phyloP scores from a whole-genome alignment of 30 jellyfish, hydroid and myxozoan genomes.

The Catostylus mosaicus region DNA sequence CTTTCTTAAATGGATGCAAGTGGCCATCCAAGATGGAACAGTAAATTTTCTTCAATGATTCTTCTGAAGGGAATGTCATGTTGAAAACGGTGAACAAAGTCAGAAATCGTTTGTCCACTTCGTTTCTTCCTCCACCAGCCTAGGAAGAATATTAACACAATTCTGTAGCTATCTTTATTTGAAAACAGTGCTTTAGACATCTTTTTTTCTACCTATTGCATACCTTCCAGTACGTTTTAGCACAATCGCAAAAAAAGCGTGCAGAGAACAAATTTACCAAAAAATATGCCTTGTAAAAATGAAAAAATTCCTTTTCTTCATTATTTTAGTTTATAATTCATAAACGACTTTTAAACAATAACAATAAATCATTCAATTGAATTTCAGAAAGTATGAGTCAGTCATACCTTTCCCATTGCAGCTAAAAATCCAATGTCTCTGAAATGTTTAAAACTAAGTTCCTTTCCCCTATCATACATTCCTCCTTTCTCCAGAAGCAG shows the following conservation, averaged over 20 bases:
- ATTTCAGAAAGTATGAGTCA: neutral
- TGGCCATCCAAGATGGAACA: conserved; percentile 92
- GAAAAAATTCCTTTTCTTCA: too few species aligned
- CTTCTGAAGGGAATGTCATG: conserved; percentile 95
- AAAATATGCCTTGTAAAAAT: too few species aligned
- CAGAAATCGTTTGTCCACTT: conserved; percentile 95
- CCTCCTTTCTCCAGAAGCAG: conserved; percentile 97
- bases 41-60: conserved; percentile 86
- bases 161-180: too few species aligned
- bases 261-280: too few species aligned
- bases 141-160: conserved; percentile 3
- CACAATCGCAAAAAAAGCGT: too few species aligned
- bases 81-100: conserved; percentile 92
- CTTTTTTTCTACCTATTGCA: too few species aligned
- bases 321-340: too few species aligned
- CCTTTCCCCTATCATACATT: conserved; percentile 99
- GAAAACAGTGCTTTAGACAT: too few species aligned
- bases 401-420: conserved; percentile 98
- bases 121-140: conserved; percentile 99
- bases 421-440: conserved; percentile 96
- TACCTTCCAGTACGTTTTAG: too few species aligned
- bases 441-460: conserved; percentile 89
- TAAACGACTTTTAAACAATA: too few species aligned
- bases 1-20: conserved; percentile 83
- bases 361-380: too few species aligned